Evolutionary conservation across 2,888 invertebrate species (phyloP), one percentile per base, ranked within the genome.

Genomic region (Synergus laeviventris): DNA sequence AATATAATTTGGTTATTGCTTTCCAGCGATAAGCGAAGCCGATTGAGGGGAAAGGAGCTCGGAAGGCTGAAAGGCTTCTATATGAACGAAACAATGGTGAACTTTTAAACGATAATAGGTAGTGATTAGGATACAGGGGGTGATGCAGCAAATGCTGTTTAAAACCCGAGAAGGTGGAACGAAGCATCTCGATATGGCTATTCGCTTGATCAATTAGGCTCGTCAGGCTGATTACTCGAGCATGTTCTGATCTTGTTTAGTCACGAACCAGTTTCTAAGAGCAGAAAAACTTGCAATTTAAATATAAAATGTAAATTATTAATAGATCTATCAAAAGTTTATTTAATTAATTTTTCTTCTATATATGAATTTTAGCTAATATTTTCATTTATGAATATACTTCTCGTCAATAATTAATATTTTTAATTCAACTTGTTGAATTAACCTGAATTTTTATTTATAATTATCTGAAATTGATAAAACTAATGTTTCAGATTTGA

Each of bases 191-290:
- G 78, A 61, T 79, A 60, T 61, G 76, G 73, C 21, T 73, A 73
- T 76, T 54, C 77, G 76, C 45, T 74, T 73, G 77, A 80, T 82
- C 79, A 83, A 83, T 85, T 84, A 84, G 82, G 79, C 84, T 80
- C 82, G 80, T 85, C 82, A 83, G 77, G 79, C 79, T 81, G 82
- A 84, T 85, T 85, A 80, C 77, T 75, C 74, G 73, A 59, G 80
- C 82, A 82, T 84, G 84, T 81, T 81, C 79, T 75, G 76, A 78
- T 76, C 76, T 74, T 54, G 76, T 78, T 64, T 39, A 62, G 38
- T 62, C 9, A 38, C 61, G 18, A 62, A 62, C 18, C 21, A n/a
- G 9, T 14, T 73, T 24, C 18, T 21, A 11, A 18, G n/a, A n/a
- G 38, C 7, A 61, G 8, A 38, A 9, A 38, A 36, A 36, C 8